Evolutionary conservation across 2,888 invertebrate genomes (phyloP).

Genomic region (Nymphalis urticae): DNA sequence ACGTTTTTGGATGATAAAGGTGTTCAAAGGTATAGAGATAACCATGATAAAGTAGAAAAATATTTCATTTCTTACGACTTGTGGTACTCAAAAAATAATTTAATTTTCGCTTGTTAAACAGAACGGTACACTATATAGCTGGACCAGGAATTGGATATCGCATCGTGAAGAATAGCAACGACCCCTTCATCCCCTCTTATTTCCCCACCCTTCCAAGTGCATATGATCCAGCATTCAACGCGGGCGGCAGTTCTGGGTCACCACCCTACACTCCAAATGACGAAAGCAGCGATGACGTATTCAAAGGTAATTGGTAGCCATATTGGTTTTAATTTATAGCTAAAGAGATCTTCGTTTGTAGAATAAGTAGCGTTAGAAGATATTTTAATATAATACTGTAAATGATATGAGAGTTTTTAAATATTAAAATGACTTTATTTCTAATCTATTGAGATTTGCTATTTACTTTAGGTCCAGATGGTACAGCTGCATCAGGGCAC

Average conservation of each 20-base stretch:
- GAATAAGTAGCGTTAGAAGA: too few relatives aligned
- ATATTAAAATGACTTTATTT: background rate
- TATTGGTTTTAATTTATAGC: background rate
- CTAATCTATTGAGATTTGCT: background rate
- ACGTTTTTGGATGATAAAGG: slow-evolving; percentile 90
- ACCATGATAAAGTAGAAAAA: background rate
- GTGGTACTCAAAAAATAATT: background rate
- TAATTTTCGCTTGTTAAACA: slow-evolving; percentile 39
- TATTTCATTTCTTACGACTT: background rate
- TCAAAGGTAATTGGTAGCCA: slow-evolving; percentile 62
- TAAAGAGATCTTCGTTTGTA: too few relatives aligned
- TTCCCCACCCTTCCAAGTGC: slow-evolving; percentile 83
- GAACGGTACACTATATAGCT: slow-evolving; percentile 89
- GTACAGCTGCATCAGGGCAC: slow-evolving; percentile 82
- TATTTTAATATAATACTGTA: too few relatives aligned
- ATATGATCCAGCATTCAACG: slow-evolving; percentile 75
- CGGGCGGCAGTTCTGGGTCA: slow-evolving; percentile 49
- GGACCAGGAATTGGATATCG: slow-evolving; percentile 90
- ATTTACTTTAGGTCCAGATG: slow-evolving; percentile 68
- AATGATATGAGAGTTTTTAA: too few relatives aligned
- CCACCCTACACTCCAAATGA: slow-evolving; percentile 52
- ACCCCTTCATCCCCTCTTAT: slow-evolving; percentile 83
- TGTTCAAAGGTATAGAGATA: slow-evolving; percentile 79
- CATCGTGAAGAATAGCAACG: slow-evolving; percentile 86
- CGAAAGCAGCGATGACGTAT: slow-evolving; percentile 63